Evolutionary conservation across 2,113 vertebrate genomes (phyloP).

Genomic region (rabbit (Oryctolagus cuniculus)): DNA sequence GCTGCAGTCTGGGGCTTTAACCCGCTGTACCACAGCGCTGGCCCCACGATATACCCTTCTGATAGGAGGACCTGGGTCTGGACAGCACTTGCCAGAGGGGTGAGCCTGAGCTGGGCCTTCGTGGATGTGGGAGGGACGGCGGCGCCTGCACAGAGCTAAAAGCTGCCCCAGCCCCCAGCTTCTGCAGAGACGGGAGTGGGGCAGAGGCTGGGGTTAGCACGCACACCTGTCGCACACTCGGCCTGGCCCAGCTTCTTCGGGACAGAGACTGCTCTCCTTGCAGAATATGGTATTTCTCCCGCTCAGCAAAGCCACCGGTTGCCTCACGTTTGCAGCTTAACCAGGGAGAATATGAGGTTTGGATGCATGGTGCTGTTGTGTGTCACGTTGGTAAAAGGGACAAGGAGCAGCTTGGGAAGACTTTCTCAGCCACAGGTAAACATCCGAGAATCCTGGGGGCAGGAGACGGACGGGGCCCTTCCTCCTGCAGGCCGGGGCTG

Average conservation of each 20-base stretch:
- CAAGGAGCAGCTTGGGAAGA: neutral
- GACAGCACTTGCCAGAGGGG: accelerated
- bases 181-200: neutral
- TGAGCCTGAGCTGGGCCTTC: no score
- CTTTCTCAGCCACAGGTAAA: neutral
- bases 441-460: neutral
- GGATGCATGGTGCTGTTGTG: neutral
- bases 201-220: no score
- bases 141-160: neutral
- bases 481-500: neutral
- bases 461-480: neutral
- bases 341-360: neutral
- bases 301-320: neutral
- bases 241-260: neutral
- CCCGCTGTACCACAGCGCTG: no score
- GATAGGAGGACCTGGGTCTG: neutral
- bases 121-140: neutral
- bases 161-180: neutral
- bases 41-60: neutral
- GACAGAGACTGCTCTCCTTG: accelerated
- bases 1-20: no score
- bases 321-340: neutral
- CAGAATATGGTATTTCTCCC: neutral
- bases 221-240: accelerated
- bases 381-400: neutral